Conservation (phyloP, 2,797 vertebrate species). For the Sebastes steindachneri region DNA sequence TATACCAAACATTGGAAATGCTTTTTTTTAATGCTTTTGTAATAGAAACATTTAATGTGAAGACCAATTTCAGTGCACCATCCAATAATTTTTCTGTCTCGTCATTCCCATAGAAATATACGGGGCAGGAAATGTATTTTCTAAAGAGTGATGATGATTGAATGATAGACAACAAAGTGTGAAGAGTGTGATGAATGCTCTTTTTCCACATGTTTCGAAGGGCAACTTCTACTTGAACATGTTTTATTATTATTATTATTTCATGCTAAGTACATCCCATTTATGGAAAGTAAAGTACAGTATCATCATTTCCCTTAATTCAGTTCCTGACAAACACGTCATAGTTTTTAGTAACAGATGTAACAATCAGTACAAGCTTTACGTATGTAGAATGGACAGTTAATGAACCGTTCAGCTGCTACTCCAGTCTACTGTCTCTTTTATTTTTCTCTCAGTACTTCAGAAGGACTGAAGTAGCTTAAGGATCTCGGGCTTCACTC, state of each 20-base stretch:
- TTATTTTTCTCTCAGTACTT: constrained; percentile 8
- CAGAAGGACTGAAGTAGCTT: constrained; percentile 2
- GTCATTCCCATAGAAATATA: not conserved
- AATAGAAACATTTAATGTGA: not conserved
- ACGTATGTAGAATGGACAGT: not conserved
- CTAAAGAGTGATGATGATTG: not conserved
- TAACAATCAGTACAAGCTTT: not conserved
- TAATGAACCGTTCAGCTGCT: not conserved
- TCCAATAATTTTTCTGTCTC: not conserved
- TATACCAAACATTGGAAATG: not conserved
- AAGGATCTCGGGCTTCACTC: constrained; percentile 26
- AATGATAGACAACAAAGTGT: not conserved
- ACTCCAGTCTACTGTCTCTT: not conserved
- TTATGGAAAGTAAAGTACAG: not conserved
- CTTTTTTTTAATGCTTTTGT: not conserved
- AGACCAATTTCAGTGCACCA: not conserved
- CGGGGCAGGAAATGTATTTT: not conserved
- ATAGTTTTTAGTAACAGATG: not conserved
- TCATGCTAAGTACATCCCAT: not conserved
- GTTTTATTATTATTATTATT: not conserved
- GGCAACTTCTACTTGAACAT: not conserved
- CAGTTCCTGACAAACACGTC: not conserved
- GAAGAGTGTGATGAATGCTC: not conserved
- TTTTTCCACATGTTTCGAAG: not conserved
- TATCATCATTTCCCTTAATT: not conserved